Conservation (phyloP, 2,888 invertebrate genomes). For the Trissoscelio sp. region DNA sequence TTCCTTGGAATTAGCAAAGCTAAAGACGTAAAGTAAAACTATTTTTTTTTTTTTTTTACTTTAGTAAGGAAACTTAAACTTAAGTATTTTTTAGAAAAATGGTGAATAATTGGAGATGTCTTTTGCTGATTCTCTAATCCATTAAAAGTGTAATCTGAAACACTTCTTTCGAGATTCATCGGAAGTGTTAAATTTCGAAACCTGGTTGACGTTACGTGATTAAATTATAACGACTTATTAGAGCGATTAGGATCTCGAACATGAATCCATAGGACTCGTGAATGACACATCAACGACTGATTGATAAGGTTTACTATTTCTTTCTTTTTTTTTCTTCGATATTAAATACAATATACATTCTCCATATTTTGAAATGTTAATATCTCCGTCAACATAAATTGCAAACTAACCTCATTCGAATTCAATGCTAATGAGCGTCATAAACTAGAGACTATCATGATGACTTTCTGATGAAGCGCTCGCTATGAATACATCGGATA, state of each 20-base stretch:
- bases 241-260: conserved; percentile 60
- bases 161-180: too few species aligned
- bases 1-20: too few species aligned
- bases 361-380: conserved; percentile 67
- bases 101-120: too few species aligned
- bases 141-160: too few species aligned
- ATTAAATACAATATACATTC: conserved; percentile 51
- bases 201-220: conserved; percentile 38
- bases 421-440: conserved; percentile 69
- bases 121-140: conserved; percentile 15
- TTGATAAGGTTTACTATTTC: conserved; percentile 64
- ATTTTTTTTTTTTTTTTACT: too few species aligned
- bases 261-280: conserved; percentile 41
- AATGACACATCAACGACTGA: conserved; percentile 63
- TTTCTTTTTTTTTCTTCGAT: conserved; percentile 38
- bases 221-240: conserved; percentile 64
- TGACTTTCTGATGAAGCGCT: conserved; percentile 64
- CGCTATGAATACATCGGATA: conserved; percentile 51
- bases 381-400: conserved; percentile 61
- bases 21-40: too few species aligned
- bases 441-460: conserved; percentile 65
- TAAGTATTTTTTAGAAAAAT: too few species aligned
- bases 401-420: conserved; percentile 68
- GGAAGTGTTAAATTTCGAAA: conserved; percentile 57
- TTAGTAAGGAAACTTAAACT: too few species aligned